Evolutionary conservation across 2,888 invertebrate species (phyloP).

Genomic region (Xanthia icteritia): DNA sequence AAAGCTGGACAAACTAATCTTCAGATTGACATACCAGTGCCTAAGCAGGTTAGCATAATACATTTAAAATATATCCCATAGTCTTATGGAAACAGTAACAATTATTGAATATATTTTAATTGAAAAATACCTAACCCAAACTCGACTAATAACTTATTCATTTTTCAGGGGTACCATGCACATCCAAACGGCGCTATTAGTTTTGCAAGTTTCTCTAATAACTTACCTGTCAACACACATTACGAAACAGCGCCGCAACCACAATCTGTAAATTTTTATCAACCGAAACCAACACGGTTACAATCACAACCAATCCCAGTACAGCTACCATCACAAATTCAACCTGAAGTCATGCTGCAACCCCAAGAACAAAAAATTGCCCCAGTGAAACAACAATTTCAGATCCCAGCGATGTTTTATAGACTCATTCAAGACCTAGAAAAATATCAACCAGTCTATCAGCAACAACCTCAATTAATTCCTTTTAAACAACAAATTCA

Average conservation of each 20-base stretch:
- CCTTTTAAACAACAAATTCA: conserved; percentile 14
- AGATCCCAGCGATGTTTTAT: conserved; percentile 11
- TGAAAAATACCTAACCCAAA: not conserved
- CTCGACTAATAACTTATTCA: not conserved
- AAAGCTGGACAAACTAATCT: conserved; percentile 36
- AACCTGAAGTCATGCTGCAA: conserved; percentile 38
- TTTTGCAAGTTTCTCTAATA: conserved; percentile 81
- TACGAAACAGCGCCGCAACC: not conserved
- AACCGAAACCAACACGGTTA: conserved; percentile 6
- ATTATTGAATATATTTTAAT: not conserved
- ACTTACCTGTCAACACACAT: conserved; percentile 63
- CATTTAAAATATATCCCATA: not conserved
- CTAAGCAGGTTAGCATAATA: conserved; percentile 36
- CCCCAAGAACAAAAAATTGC: conserved; percentile 25
- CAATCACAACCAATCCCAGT: conserved; percentile 9
- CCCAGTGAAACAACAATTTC: conserved; percentile 12
- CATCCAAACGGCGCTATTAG: conserved; percentile 80
- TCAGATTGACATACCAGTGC: conserved; percentile 6
- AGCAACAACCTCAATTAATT: conserved; percentile 6
- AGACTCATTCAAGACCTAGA: conserved; percentile 35
- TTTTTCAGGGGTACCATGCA: conserved; percentile 75
- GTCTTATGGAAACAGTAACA: not conserved
- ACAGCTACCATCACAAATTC: conserved; percentile 42
- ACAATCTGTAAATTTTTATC: conserved; percentile 12
- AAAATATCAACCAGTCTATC: conserved; percentile 24